Evolutionary conservation across 1,140 invertebrate genomes (phyloP), one percentile per base, ranked within the genome.

Genomic region (Hypothenemus hampei): DNA sequence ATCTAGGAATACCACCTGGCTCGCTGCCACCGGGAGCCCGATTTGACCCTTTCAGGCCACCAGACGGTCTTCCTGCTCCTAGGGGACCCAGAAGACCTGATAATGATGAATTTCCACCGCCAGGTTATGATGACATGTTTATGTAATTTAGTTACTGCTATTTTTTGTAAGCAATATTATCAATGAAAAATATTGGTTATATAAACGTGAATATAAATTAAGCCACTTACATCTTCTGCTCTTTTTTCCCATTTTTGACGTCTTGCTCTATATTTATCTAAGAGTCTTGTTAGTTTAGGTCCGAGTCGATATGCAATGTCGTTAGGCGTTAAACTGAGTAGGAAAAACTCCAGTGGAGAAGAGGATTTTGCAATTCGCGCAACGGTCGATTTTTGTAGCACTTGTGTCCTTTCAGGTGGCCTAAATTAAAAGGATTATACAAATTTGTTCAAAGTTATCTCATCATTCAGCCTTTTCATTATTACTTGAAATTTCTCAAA

Each of bases 31-130:
- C 86, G 1, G 81, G 84, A 23, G 87, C 89, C 7, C 77, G 87
- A 62, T 92, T 89, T 69, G 87, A 91, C 75, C 89, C 87, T 0
- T 87, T 90, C 68, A 81, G 81, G 3, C 87, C 87, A 7, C 80
- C 82, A 5, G 80, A 77, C 18, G 60, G 72, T 21, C 41, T 58
- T 19, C 50, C 57, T 33, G 26, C 37, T 21, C 59, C 19, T 69
- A 66, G 31, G 37, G 39, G 61, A 66, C 69, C 16, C 66, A 70
- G 10, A 65, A 77, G 59, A 5, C 85, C 85, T 3, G 85, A 86
- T 64, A 77, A 80, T n/a, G 86, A 89, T 66, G 83, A 88, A 61
- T 69, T 88, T 41, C 83, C 81, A 37, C 84, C 84, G n/a, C 84
- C 85, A 3, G 81, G 78, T 6, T 84, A 81, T 62, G 81, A 86